Conservation (phyloP, 2,797 vertebrate genomes). For the Percopsis omiscomaycus region DNA sequence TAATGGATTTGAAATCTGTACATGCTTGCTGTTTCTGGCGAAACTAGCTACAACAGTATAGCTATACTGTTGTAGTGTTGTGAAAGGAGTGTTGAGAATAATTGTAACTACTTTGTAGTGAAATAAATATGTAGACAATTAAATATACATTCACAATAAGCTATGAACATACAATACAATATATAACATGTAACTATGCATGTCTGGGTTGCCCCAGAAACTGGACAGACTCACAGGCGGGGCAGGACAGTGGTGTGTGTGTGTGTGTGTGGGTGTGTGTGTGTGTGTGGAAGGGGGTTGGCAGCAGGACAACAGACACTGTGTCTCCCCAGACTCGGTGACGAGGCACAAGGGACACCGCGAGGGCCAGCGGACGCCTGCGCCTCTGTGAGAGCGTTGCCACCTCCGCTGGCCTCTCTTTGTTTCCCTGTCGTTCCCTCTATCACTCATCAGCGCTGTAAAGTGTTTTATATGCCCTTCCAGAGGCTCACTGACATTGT, state of each 20-base stretch:
- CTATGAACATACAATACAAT: too few relatives aligned
- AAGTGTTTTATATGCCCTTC: neutral
- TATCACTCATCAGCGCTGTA: slow-evolving; percentile 3
- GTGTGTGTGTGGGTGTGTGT: neutral
- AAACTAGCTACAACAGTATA: neutral
- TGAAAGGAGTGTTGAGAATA: too few relatives aligned
- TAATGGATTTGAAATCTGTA: neutral
- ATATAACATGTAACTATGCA: neutral
- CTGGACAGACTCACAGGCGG: slow-evolving; percentile 53
- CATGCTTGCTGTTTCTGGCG: neutral
- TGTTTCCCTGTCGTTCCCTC: slow-evolving; percentile 32
- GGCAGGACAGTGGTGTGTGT: slow-evolving; percentile 35
- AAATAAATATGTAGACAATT: too few relatives aligned
- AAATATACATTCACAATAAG: too few relatives aligned
- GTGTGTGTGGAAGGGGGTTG: neutral
- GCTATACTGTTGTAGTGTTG: too few relatives aligned
- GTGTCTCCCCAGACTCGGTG: slow-evolving; percentile 50
- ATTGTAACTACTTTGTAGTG: too few relatives aligned
- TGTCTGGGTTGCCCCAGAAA: slow-evolving; percentile 33
- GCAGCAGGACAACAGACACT: slow-evolving; percentile 51
- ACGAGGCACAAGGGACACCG: slow-evolving; percentile 39
- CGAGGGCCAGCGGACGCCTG: slow-evolving; percentile 55
- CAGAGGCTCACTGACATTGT: too few relatives aligned
- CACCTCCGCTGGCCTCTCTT: slow-evolving; percentile 47
- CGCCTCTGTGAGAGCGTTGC: slow-evolving; percentile 39